Base-by-base conservation (phyloP, 2,888 invertebrate genomes). In the Drosophila anceps region DNA sequence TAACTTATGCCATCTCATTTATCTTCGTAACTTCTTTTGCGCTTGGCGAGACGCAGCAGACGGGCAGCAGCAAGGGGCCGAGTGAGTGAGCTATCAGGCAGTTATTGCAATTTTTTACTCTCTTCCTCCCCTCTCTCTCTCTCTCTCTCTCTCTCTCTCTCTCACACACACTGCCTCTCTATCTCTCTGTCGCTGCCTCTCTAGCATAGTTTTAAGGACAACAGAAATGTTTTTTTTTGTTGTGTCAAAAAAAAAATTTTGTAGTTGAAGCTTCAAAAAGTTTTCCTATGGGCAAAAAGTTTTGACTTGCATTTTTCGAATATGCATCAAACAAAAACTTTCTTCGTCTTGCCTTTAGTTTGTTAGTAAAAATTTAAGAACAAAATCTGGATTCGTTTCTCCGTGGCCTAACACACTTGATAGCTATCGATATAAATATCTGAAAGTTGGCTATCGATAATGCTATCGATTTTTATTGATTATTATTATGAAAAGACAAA, bases 1-100 rank as follows among this genome's bases (percentile, higher is more conserved):
- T 81, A 86, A 86, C 90, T 86, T 86, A 86, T 90, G 86, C 77
- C 90, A 88, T 88, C 89, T 90, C 86, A 90, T 86, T 86, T 86
- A 86, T 86, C 86, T 86, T 86, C 87, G 86, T 90, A 86, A 88
- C 87, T 86, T 84, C 68, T 46, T 55, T 62, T 35, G 50, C 44
- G 31, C 31, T 73, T 59, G 44, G 41, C 46, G n/a, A 29, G 60
- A 43, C 35, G 37, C 18, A 51, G n/a, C n/a, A n/a, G n/a, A n/a
- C 33, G 44, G 35, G 20, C 44, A 48, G 18, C 15, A 18, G 24
- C 24, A 24, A 39, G 31, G 43, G 20, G 41, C 2, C n/a, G 7
- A 27, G 27, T 27, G 48, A 29, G 37, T 31, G 48, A 20, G 12
- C 68, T 51, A 59, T 54, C 54, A 55, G 65, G 65, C 84, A 74